phyloP scores from a whole-genome alignment of 2,888 invertebrate genomes.

The Limnephilus rhombicus region DNA sequence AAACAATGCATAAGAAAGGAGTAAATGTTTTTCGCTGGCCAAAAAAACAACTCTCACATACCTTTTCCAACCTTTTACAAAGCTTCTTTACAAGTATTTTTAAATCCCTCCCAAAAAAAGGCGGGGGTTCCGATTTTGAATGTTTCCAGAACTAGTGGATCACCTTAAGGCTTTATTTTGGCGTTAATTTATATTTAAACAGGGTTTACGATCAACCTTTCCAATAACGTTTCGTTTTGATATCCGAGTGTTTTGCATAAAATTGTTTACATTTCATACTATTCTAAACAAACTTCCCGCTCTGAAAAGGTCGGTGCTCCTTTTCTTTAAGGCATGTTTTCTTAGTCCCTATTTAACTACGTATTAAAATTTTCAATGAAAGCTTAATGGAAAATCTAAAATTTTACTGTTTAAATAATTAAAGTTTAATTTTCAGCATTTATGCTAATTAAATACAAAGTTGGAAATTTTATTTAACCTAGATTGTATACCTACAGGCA shows the following conservation, averaged over 20 bases:
- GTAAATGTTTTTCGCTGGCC: too few relatives aligned
- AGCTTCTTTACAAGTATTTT: too few relatives aligned
- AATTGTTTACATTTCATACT: not conserved
- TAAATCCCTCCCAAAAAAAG: too few relatives aligned
- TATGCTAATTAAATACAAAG: not conserved
- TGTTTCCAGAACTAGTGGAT: too few relatives aligned
- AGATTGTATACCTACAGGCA: too few relatives aligned
- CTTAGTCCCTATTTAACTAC: not conserved
- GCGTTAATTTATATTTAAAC: slow-evolving; percentile 12
- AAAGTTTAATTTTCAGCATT: not conserved
- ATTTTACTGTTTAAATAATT: not conserved
- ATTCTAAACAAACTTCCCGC: not conserved
- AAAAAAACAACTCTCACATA: too few relatives aligned
- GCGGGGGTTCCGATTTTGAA: too few relatives aligned
- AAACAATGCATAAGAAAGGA: too few relatives aligned
- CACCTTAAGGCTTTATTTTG: slow-evolving; percentile 12
- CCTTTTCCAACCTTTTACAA: too few relatives aligned
- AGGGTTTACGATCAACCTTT: not conserved
- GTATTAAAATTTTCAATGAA: not conserved
- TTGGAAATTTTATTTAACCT: not conserved
- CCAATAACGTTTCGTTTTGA: slow-evolving; percentile 22
- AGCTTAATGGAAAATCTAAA: not conserved
- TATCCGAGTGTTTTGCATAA: not conserved
- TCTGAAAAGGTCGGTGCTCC: not conserved
- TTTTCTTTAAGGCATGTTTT: not conserved